phyloP scores from a whole-genome alignment of 2,113 vertebrate genomes.

The Phocoena phocoena region DNA sequence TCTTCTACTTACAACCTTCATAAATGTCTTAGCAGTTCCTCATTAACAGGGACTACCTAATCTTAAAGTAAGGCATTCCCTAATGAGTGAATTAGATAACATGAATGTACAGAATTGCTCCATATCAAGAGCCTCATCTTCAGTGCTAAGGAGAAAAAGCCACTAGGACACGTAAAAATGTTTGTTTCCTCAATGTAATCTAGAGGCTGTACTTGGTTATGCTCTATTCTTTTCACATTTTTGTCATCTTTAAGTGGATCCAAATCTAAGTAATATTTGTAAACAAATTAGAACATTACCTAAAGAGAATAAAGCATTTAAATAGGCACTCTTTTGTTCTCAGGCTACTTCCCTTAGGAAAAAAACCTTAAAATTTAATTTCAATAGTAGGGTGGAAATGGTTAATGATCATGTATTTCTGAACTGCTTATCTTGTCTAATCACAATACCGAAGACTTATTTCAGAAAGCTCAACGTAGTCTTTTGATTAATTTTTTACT shows the following conservation, averaged over 20 bases:
- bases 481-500: constrained; percentile 77
- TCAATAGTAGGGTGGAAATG: not conserved
- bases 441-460: not conserved
- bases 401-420: constrained; percentile 30
- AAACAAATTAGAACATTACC: not conserved
- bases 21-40: not conserved
- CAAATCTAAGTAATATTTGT: constrained; percentile 11
- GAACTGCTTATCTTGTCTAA: constrained; percentile 48
- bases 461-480: constrained; percentile 70
- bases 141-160: not conserved
- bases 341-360: not conserved
- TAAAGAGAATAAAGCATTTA: not conserved
- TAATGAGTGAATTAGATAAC: not conserved
- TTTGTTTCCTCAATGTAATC: not conserved
- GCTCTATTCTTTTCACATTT: not conserved
- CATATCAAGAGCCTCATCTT: not conserved
- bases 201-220: not conserved
- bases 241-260: not conserved
- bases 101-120: not conserved
- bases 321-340: not conserved
- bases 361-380: not conserved
- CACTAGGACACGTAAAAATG: not conserved
- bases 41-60: not conserved
- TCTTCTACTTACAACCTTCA: not conserved
- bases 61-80: not conserved